Evolutionary conservation across 2,888 invertebrate species (phyloP).

Genomic region (Mechanitis messenoides): DNA sequence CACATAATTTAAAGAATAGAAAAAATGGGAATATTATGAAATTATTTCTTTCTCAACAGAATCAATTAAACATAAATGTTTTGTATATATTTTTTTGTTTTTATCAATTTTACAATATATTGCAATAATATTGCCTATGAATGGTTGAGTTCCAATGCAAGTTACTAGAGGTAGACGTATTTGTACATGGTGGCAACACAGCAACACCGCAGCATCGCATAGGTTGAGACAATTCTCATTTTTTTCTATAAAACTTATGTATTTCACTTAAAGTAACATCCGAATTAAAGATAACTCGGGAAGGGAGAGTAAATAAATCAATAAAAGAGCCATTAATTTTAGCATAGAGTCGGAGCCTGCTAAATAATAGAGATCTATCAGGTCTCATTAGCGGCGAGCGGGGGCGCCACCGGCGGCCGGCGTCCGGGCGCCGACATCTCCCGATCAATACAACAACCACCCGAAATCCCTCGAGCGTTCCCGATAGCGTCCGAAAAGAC

Average conservation of each 20-base stretch:
- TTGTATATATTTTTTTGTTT: too few relatives aligned
- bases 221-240: not conserved
- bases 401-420: constrained; percentile 70
- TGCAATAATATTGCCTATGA: too few relatives aligned
- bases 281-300: constrained; percentile 67
- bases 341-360: constrained; percentile 62
- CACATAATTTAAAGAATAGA: too few relatives aligned
- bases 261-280: constrained; percentile 28
- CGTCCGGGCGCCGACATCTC: constrained; percentile 57
- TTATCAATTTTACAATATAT: too few relatives aligned
- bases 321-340: constrained; percentile 71
- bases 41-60: too few relatives aligned
- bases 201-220: not conserved
- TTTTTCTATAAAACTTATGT: constrained; percentile 4
- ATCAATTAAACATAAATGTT: too few relatives aligned
- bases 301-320: constrained; percentile 60
- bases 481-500: constrained; percentile 43
- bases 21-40: too few relatives aligned
- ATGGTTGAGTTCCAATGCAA: too few relatives aligned
- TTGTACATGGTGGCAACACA: not conserved
- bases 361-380: constrained; percentile 73
- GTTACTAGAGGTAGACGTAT: not conserved
- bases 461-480: constrained; percentile 35
- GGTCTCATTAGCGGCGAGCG: constrained; percentile 64
- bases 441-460: constrained; percentile 55